Conservation (phyloP, 2,888 invertebrate species). For the Lucinisca nassula region DNA sequence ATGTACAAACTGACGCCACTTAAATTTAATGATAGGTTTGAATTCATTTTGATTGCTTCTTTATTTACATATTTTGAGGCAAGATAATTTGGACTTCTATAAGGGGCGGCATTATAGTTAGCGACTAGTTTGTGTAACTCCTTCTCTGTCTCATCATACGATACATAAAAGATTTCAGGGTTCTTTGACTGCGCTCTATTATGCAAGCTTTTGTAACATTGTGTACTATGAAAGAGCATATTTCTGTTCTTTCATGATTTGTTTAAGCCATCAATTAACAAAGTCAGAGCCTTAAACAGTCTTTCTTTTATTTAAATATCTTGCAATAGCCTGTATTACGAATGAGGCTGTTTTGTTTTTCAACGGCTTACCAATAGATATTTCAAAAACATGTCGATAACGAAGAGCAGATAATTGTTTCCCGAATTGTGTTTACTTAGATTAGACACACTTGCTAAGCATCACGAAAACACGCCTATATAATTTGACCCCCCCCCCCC, state of each 20-base stretch:
- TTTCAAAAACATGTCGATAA: background rate
- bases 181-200: background rate
- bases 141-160: background rate
- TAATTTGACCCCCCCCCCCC: no score
- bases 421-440: background rate
- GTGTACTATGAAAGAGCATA: background rate
- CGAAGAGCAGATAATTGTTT: background rate
- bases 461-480: no score
- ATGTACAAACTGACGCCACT: background rate
- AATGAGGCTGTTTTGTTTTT: background rate
- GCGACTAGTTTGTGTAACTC: constrained; percentile 6
- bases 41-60: background rate
- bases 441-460: background rate
- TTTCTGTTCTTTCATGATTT: background rate
- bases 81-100: background rate
- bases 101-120: background rate
- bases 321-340: background rate
- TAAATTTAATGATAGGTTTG: background rate
- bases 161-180: background rate
- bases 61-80: background rate
- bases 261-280: background rate
- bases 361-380: background rate
- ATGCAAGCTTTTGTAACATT: background rate
- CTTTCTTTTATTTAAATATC: background rate
- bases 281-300: background rate